phyloP scores from a whole-genome alignment of 1,140 invertebrate genomes.

The Anastatus disparis region DNA sequence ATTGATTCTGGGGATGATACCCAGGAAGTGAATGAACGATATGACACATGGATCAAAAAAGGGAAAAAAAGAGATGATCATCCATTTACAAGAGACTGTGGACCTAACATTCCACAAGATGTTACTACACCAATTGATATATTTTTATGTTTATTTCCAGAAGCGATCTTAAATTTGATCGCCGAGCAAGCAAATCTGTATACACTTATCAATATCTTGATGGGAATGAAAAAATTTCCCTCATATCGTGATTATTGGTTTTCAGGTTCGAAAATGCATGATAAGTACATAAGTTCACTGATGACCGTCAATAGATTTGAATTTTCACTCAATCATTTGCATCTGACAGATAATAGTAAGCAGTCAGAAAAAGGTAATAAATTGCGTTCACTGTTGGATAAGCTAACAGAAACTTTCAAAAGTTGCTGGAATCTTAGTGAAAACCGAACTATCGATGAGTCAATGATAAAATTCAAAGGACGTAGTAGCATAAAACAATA shows the following conservation, averaged over 20 bases:
- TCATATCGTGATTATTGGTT: constrained; percentile 52
- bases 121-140: constrained; percentile 9
- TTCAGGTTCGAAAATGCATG: constrained; percentile 51
- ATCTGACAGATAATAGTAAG: constrained; percentile 54
- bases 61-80: background rate
- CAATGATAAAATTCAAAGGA: constrained; percentile 59
- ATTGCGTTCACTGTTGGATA: constrained; percentile 49
- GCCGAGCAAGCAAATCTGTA: constrained; percentile 23
- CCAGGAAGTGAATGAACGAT: background rate
- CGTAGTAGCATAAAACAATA: too few species aligned
- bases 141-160: constrained; percentile 24
- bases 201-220: constrained; percentile 38
- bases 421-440: background rate
- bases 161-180: constrained; percentile 19
- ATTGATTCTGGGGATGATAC: background rate
- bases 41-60: background rate
- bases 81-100: constrained; percentile 3
- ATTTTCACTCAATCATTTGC: constrained; percentile 51
- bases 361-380: constrained; percentile 53
- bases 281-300: constrained; percentile 50
- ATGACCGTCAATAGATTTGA: constrained; percentile 59
- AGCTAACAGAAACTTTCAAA: constrained; percentile 34
- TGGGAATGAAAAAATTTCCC: constrained; percentile 38
- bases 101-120: constrained; percentile 6
- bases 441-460: constrained; percentile 49